These are phyloP conservation scores for Stratiolaelaps scimitus DNA, from an alignment of 1,140 invertebrate species.

Conservation along the genomic window DNA sequence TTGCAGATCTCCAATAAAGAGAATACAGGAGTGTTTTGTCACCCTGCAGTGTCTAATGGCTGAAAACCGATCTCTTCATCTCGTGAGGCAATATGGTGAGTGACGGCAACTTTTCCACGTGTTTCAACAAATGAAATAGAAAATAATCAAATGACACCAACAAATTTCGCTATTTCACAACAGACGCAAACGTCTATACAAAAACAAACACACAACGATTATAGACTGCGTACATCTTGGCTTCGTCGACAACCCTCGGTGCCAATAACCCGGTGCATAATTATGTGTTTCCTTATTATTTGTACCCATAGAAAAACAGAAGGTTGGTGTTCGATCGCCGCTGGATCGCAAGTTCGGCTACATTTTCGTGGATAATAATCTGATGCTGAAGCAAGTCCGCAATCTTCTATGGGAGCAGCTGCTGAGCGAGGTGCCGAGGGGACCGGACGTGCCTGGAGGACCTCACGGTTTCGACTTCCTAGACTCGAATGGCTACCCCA, in stretches of 20 bases:
- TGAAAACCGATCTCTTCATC: conserved; percentile 23
- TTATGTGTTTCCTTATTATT: too few species aligned
- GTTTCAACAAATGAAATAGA: background rate
- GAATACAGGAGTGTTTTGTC: background rate
- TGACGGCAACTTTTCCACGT: background rate
- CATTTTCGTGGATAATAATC: conserved; percentile 19
- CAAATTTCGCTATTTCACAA: too few species aligned
- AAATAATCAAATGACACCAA: background rate
- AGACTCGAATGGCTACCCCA: conserved; percentile 41
- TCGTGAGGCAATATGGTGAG: conserved; percentile 25
- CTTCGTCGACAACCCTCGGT: too few species aligned
- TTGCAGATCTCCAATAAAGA: conserved; percentile 26
- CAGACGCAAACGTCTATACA: too few species aligned
- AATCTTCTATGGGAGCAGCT: conserved; percentile 16
- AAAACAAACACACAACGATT: too few species aligned
- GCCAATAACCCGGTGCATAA: too few species aligned
- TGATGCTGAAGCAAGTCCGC: conserved; percentile 8
- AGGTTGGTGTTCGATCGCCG: conserved; percentile 5
- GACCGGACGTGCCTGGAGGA: background rate
- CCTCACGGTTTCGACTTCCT: conserved; percentile 35
- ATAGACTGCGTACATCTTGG: too few species aligned
- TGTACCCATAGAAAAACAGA: background rate
- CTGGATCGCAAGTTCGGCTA: conserved; percentile 21
- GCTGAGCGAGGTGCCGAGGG: background rate
- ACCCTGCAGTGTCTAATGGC: conserved; percentile 15